Base-by-base conservation (phyloP, 2,113 vertebrate species). In the Oreocharis arfaki region DNA sequence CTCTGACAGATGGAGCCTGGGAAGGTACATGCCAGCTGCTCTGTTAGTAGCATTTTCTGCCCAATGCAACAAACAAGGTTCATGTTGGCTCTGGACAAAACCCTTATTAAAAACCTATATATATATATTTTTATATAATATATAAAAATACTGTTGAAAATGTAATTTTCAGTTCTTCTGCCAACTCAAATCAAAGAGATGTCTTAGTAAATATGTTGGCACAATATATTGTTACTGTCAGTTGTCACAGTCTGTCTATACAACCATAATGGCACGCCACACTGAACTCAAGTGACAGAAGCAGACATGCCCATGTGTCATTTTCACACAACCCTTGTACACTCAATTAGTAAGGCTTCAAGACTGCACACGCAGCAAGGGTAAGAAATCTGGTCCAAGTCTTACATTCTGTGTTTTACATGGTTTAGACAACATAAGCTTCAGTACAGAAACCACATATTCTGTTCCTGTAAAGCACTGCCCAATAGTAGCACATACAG, bases 21-120 rank as follows among this genome's bases (percentile, higher is more conserved):
- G 49, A 92, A 97, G 93, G 63, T 64, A 78, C 5, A 32, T 55
- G 90, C 95, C 96, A 97, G 92, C 88, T 97, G 92, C 94, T 96
- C 93, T 39, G 85, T 59, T 70, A 90, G 83, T 41, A 74, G 60
- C 41, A 33, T 84, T 89, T 96, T 93, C 76, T 76, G 69, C 73
- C 88, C 92, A 82, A 37, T 67, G 50, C 80, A 94, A 79, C 75
- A 80, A 93, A 77, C 24, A 52, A 28, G 21, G 17, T 20, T 90
- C 68, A 35, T 11, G 17, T 26, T 69, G 28, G 76, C 73, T 82
- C 37, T 65, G 27, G 44, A 57, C 50, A 74, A 87, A 88, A 61
- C 35, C 7, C 20, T 63, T 85, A 65, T n/a, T n/a, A 82, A 83
- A 86, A 81, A 22, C 9, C 20, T 16, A 35, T 35, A 87, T 13